These are phyloP conservation scores for Phymatocera aterrima DNA, from an alignment of 2,888 invertebrate genomes.

Conservation along the genomic window DNA sequence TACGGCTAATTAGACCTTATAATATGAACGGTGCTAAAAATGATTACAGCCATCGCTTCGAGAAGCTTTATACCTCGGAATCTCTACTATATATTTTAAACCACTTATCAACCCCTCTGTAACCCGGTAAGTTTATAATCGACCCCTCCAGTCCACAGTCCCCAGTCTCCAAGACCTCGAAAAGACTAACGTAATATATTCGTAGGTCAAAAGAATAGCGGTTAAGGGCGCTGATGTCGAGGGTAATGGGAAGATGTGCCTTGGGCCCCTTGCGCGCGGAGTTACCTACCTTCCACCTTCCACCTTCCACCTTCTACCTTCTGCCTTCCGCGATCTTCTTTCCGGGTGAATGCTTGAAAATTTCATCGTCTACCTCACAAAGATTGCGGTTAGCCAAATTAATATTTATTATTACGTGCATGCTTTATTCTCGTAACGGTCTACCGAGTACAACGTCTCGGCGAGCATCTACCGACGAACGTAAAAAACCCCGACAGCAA, in stretches of 20 bases:
- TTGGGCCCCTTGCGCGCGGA: constrained; percentile 27
- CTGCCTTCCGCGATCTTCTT: neutral
- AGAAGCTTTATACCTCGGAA: constrained; percentile 1
- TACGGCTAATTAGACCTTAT: constrained; percentile 29
- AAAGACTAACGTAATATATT: constrained; percentile 42
- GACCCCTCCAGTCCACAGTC: neutral
- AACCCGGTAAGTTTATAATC: constrained; percentile 43
- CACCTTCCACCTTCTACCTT: neutral
- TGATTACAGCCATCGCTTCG: constrained; percentile 29
- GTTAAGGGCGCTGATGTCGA: constrained; percentile 44
- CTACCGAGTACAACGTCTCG: constrained; percentile 27
- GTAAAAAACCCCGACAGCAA: neutral
- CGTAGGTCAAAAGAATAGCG: constrained; percentile 44
- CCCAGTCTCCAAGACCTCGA: constrained; percentile 1
- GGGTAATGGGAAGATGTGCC: constrained; percentile 45
- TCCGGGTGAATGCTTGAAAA: constrained; percentile 45
- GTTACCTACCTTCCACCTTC: neutral
- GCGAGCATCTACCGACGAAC: neutral
- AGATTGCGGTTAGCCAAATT: constrained; percentile 39
- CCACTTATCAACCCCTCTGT: constrained; percentile 39
- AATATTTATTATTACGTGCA: constrained; percentile 39
- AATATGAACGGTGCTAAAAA: constrained; percentile 31
- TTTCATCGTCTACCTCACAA: constrained; percentile 41
- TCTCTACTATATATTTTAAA: constrained; percentile 31
- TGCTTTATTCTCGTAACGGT: constrained; percentile 25